These are phyloP conservation scores for Potamarius usumacintae DNA, from an alignment of 2,113 vertebrate species.

Conservation along the genomic window DNA sequence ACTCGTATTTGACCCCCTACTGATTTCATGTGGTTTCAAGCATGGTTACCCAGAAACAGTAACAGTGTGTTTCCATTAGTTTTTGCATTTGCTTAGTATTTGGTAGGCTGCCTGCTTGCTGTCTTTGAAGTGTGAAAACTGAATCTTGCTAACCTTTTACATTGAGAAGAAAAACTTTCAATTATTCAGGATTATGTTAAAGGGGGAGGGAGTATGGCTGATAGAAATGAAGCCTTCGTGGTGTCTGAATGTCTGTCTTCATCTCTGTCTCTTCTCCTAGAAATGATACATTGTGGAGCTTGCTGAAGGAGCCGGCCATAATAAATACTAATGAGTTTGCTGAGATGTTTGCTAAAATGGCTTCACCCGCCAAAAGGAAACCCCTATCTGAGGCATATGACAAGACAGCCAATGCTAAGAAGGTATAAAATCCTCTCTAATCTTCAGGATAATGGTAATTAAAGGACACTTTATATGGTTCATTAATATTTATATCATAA, in stretches of 20 bases:
- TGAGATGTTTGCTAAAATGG: conserved; percentile 90
- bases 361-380: conserved; percentile 84
- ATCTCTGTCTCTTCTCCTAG: conserved; percentile 52
- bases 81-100: conserved; percentile 26
- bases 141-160: conserved; percentile 11
- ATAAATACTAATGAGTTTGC: conserved; percentile 87
- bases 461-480: not conserved
- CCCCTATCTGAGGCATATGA: conserved; percentile 86
- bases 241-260: conserved; percentile 28
- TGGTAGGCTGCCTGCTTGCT: conserved; percentile 13
- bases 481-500: not conserved
- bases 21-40: conserved; percentile 33
- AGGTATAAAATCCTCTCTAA: conserved; percentile 67
- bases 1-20: conserved; percentile 26
- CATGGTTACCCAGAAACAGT: conserved; percentile 37
- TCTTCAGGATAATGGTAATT: not conserved
- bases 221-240: not conserved
- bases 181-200: conserved; percentile 31
- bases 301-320: conserved; percentile 85
- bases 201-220: not conserved
- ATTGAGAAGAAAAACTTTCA: not conserved
- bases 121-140: conserved; percentile 40
- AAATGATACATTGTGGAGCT: conserved; percentile 82
- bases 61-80: conserved; percentile 33
- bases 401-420: conserved; percentile 86